These are phyloP conservation scores for Puntigrus tetrazona DNA, from an alignment of 2,113 vertebrate genomes.

Conservation along the genomic window DNA sequence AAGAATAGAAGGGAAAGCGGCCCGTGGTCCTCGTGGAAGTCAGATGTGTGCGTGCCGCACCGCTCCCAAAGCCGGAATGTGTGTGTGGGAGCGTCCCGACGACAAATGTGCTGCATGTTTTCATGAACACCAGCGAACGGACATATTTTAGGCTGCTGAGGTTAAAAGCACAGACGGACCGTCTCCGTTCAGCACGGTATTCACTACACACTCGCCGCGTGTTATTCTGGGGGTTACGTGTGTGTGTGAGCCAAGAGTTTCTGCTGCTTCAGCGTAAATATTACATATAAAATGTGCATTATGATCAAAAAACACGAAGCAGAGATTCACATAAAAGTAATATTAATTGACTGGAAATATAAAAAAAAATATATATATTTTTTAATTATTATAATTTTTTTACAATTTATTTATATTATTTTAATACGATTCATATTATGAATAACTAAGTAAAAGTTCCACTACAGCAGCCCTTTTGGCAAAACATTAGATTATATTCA, in stretches of 20 bases:
- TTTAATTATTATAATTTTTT: no score
- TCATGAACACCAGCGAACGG: not conserved
- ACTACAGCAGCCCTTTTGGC: no score
- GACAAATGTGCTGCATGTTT: slow-evolving; percentile 2
- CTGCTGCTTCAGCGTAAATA: not conserved
- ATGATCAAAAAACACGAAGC: not conserved
- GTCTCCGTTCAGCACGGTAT: not conserved
- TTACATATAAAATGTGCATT: not conserved
- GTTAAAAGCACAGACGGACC: not conserved
- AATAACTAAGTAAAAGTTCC: not conserved
- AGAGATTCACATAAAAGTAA: not conserved
- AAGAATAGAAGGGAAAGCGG: not conserved
- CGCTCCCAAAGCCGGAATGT: not conserved
- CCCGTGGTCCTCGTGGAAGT: not conserved
- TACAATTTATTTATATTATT: no score
- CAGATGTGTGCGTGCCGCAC: not conserved
- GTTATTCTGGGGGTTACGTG: not conserved
- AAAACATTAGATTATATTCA: no score
- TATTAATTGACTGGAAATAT: not conserved
- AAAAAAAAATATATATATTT: no score
- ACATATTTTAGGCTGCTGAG: not conserved
- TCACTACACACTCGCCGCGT: not conserved
- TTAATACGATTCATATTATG: no score
- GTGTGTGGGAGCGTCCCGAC: not conserved
- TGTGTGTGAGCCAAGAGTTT: no score